Conservation (phyloP, 2,113 vertebrate species). For the Phainopepla nitens region DNA sequence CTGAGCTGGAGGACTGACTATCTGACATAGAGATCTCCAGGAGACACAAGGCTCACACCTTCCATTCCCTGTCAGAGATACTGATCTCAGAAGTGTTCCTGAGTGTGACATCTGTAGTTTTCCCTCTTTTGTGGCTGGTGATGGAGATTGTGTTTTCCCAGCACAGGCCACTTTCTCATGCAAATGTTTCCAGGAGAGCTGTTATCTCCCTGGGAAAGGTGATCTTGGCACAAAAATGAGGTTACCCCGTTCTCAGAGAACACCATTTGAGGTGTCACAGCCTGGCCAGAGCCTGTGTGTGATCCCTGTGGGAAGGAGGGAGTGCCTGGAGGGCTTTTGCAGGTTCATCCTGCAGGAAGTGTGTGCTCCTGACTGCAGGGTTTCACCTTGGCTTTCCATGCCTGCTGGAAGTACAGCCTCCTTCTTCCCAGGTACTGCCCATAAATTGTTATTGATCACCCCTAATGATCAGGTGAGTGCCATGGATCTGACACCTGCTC, state of each 20-base stretch:
- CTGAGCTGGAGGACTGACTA: neutral
- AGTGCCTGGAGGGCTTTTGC: neutral
- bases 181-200: neutral
- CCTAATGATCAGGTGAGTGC: neutral
- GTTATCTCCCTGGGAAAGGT: neutral
- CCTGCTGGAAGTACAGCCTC: neutral
- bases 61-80: neutral
- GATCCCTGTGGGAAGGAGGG: neutral
- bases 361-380: neutral
- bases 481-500: neutral
- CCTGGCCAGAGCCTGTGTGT: neutral
- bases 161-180: neutral
- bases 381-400: neutral
- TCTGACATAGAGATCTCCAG: neutral
- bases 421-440: neutral
- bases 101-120: neutral
- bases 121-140: neutral
- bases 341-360: neutral
- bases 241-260: neutral
- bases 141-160: neutral
- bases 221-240: neutral
- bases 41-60: neutral
- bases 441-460: neutral
- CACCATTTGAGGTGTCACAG: neutral
- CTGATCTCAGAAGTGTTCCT: neutral